phyloP scores from a whole-genome alignment of 2,113 vertebrate species.

The Platichthys flesus region DNA sequence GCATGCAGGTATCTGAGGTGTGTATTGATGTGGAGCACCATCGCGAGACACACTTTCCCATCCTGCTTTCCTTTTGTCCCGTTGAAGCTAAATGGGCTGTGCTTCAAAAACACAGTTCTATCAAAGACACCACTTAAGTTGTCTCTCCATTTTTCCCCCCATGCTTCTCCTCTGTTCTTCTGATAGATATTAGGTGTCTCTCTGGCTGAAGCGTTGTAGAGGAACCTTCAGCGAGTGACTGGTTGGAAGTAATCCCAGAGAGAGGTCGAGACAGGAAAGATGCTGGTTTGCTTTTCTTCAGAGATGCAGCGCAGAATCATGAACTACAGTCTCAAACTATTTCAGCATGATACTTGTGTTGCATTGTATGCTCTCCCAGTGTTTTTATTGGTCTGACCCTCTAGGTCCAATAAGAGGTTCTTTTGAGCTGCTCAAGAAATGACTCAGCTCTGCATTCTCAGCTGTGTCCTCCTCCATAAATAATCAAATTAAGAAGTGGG shows the following conservation, averaged over 20 bases:
- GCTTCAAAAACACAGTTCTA: slow-evolving; percentile 79
- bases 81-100: slow-evolving; percentile 78
- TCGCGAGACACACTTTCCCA: slow-evolving; percentile 72
- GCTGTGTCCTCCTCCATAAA: slow-evolving; percentile 54
- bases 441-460: slow-evolving; percentile 39
- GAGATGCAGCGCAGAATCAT: slow-evolving; percentile 31
- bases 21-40: slow-evolving; percentile 79
- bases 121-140: slow-evolving; percentile 81
- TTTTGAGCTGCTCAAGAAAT: slow-evolving; percentile 72
- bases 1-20: slow-evolving; percentile 76
- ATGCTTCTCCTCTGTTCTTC: slow-evolving; percentile 69
- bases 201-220: slow-evolving; percentile 64
- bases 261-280: slow-evolving; percentile 72
- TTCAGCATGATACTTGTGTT: slow-evolving; percentile 45
- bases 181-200: slow-evolving; percentile 76
- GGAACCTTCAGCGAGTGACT: slow-evolving; percentile 73
- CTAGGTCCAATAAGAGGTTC: slow-evolving; percentile 66
- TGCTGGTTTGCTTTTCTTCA: slow-evolving; percentile 76
- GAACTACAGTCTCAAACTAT: slow-evolving; percentile 54
- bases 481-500: slow-evolving; percentile 56
- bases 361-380: slow-evolving; percentile 50
- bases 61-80: slow-evolving; percentile 77
- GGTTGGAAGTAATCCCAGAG: slow-evolving; percentile 78
- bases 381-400: slow-evolving; percentile 64
- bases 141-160: slow-evolving; percentile 53